Percentiles rank a stretch among this genome's conserved stretches.
Evolutionary conservation across 2,888 invertebrate genomes (phyloP).

Genomic region (Timandra comae): DNA sequence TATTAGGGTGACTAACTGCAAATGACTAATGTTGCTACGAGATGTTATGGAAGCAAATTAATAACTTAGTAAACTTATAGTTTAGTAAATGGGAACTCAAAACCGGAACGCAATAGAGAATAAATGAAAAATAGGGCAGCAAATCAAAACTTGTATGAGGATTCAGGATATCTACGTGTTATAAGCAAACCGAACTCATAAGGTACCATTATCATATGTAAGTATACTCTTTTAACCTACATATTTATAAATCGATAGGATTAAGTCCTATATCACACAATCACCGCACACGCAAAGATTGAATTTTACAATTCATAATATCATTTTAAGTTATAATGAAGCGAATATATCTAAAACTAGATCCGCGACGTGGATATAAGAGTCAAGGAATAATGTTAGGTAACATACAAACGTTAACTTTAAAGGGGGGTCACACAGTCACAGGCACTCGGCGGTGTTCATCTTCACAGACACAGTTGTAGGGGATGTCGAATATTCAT

Average conservation of each 20-base stretch:
- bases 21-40: too few species aligned
- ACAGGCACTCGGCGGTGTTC: slow-evolving; percentile 11
- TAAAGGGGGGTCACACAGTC: slow-evolving; percentile 21
- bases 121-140: too few species aligned
- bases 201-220: background rate
- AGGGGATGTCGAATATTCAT: too few species aligned
- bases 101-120: too few species aligned
- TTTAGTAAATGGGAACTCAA: too few species aligned
- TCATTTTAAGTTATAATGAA: slow-evolving; percentile 18
- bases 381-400: slow-evolving; percentile 18
- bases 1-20: too few species aligned
- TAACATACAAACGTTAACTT: slow-evolving; percentile 19
- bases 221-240: slow-evolving; percentile 9
- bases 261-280: slow-evolving; percentile 12
- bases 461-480: slow-evolving; percentile 13
- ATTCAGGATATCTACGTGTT: slow-evolving; percentile 5
- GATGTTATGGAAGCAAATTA: too few species aligned
- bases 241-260: slow-evolving; percentile 13
- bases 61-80: too few species aligned
- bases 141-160: too few species aligned
- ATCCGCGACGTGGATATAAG: slow-evolving; percentile 18
- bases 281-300: slow-evolving; percentile 11
- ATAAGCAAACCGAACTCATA: slow-evolving; percentile 8
- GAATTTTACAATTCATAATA: slow-evolving; percentile 17
- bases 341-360: slow-evolving; percentile 18